These are phyloP conservation scores for Iphiclides podalirius DNA, from an alignment of 2,888 invertebrate species.

Conservation along the genomic window DNA sequence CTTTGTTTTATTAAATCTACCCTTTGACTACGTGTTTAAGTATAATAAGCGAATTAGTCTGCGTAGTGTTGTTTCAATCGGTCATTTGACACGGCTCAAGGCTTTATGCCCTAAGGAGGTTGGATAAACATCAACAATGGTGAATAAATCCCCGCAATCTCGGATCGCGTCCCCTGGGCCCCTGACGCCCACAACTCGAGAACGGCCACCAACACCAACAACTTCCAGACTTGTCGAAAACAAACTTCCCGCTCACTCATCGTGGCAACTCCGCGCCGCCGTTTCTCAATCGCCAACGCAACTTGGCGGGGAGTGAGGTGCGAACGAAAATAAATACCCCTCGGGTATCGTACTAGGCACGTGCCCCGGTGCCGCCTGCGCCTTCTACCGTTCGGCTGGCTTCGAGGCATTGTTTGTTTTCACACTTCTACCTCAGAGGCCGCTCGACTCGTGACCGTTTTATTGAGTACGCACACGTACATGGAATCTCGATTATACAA, in stretches of 20 bases:
- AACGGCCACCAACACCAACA: conserved; percentile 23
- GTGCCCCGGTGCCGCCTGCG: conserved; percentile 55
- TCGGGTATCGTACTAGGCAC: conserved; percentile 49
- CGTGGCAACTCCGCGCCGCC: conserved; percentile 28
- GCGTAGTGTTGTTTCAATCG: no score
- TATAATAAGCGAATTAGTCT: no score
- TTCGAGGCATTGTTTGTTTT: conserved; percentile 70
- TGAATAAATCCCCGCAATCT: conserved; percentile 18
- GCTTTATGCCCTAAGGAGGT: no score
- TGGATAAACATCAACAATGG: no score
- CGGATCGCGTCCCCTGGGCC: conserved; percentile 9
- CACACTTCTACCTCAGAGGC: conserved; percentile 45
- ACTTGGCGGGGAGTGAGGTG: no score
- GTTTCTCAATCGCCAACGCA: conserved; percentile 35
- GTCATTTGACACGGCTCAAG: no score
- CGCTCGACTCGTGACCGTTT: conserved; percentile 58
- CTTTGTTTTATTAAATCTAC: no score
- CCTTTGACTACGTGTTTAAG: no score
- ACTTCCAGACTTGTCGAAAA: conserved; percentile 27
- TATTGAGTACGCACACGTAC: conserved; percentile 47
- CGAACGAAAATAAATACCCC: conserved; percentile 70
- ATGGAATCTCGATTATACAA: conserved; percentile 42
- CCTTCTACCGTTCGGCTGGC: conserved; percentile 70
- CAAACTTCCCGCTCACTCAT: conserved; percentile 28
- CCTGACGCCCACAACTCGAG: conserved; percentile 22